These are phyloP conservation scores for Idaea dimidiata DNA, from an alignment of 2,888 invertebrate genomes.

Conservation along the genomic window DNA sequence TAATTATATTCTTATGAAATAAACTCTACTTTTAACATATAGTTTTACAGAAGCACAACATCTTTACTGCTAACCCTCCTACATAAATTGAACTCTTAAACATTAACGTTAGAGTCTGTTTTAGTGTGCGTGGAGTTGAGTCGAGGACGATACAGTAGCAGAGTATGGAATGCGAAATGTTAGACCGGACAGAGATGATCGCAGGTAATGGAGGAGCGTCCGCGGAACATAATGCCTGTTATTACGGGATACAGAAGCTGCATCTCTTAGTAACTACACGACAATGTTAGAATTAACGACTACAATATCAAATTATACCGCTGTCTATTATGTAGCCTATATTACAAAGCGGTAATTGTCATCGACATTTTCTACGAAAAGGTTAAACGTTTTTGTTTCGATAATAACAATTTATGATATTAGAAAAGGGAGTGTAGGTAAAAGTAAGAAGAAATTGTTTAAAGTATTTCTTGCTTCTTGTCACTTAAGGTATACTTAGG, in stretches of 20 bases:
- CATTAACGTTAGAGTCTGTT: conserved; percentile 2
- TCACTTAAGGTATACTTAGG: not conserved
- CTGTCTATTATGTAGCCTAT: not conserved
- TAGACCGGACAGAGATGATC: conserved; percentile 27
- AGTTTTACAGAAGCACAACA: conserved; percentile 21
- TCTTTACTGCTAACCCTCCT: conserved; percentile 9
- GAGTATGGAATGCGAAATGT: conserved; percentile 24
- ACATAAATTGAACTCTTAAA: conserved; percentile 6
- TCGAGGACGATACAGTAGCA: not conserved
- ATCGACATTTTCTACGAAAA: not conserved
- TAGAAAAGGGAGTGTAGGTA: not conserved
- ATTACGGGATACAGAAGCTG: conserved; percentile 12
- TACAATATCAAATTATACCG: not conserved
- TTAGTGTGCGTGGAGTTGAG: conserved; percentile 15
- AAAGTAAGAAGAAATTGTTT: not conserved
- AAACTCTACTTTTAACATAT: conserved; percentile 70
- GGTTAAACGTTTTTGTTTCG: not conserved
- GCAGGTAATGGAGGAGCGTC: conserved; percentile 27
- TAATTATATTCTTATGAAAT: conserved; percentile 79
- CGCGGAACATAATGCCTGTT: conserved; percentile 23
- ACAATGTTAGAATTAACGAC: not conserved
- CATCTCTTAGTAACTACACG: not conserved
- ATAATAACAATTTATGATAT: not conserved
- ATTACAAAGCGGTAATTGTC: not conserved
- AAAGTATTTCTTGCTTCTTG: no score